These are phyloP conservation scores for Myzus persicae DNA, from an alignment of 1,140 invertebrate species.

Conservation along the genomic window DNA sequence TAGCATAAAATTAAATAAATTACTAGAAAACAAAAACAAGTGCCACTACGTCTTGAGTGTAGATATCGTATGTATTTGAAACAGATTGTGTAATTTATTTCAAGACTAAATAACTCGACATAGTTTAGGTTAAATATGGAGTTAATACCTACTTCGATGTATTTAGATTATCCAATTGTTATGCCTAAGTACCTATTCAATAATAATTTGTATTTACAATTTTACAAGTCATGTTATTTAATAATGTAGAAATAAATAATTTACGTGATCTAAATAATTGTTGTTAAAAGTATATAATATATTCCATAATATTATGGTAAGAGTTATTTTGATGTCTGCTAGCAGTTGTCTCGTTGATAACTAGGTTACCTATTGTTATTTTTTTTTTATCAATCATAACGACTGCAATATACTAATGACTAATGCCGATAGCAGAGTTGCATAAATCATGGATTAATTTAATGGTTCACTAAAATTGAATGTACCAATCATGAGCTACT, in stretches of 20 bases:
- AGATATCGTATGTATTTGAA: neutral
- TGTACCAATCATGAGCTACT: neutral
- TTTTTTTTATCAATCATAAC: neutral
- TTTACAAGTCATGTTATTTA: neutral
- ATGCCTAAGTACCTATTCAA: neutral
- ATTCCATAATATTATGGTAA: neutral
- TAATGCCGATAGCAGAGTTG: neutral
- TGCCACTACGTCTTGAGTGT: neutral
- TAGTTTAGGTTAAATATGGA: neutral
- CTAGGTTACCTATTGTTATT: neutral
- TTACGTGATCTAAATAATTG: no score
- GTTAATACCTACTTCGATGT: neutral
- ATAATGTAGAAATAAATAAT: no score
- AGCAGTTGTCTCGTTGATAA: neutral
- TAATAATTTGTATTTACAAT: neutral
- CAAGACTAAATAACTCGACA: neutral
- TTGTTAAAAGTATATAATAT: neutral
- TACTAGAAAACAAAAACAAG: neutral
- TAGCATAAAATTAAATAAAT: neutral
- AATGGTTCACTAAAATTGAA: neutral
- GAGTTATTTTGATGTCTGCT: neutral
- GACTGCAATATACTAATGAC: neutral
- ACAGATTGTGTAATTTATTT: neutral
- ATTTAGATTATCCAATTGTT: neutral
- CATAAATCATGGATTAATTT: neutral